Evolutionary conservation across 1,140 invertebrate species (phyloP), one percentile per base, ranked within the genome.

Genomic region (Leguminivora glycinivorella): DNA sequence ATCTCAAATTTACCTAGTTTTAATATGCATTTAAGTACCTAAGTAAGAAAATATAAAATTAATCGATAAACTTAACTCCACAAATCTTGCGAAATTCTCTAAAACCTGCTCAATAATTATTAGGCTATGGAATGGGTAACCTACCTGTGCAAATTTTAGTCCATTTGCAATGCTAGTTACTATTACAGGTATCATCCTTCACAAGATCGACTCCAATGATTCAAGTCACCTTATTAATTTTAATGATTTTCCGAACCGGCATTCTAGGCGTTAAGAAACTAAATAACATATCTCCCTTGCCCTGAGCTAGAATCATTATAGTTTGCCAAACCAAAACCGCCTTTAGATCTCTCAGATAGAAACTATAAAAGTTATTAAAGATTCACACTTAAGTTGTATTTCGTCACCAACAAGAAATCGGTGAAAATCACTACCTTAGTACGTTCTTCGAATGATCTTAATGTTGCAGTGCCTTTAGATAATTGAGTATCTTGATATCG

Each of bases 281-380:
- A 63, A 63, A 63, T 63, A 29, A 63, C 26, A 63, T 29, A 29
- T 63, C 56, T n/a, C 26, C 58, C 4, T 14, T 63, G 26, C 26
- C 58, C 58, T 63, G 25, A 63, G 58, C n/a, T 17, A 31, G 58
- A 52, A 63, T 63, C 58, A 63, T 63, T 63, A 63, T n/a, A 63
- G 4, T 63, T 17, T 63, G n/a, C 58, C 58, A 17, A 17, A 29
- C 14, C 4, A 63, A 63, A 63, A 26, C 26, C 58, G 19, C 14
- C 25, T 63, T 31, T 63, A 63, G 2, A 17, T 29, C 58, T 17
- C 9, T 14, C 7, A 34, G 58, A 31, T 29, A 63, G 26, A 26
- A 60, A 60, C 29, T 7, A 63, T 29, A 7, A 6, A 31, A 60
- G 24, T 26, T 60, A 6, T 7, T 29, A 63, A 29, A 31, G 58